Conservation (phyloP, 1,140 invertebrate genomes). For the Temnothorax longispinosus region DNA sequence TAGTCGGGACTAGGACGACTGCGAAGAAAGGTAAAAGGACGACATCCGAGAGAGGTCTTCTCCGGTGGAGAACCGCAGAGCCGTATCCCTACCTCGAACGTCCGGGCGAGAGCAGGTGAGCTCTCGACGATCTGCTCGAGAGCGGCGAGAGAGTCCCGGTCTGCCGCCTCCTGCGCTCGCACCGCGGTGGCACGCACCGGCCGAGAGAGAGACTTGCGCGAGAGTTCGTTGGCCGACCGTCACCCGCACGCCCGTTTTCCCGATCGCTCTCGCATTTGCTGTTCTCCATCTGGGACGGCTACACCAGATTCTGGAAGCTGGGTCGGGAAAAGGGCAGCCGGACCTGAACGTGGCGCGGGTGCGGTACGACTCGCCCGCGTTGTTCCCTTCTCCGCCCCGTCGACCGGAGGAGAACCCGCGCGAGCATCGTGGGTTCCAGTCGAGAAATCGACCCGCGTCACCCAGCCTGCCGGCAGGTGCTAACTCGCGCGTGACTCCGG, state of each 20-base stretch:
- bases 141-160: slow-evolving; percentile 80
- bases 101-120: slow-evolving; percentile 77
- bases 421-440: slow-evolving; percentile 18
- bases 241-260: slow-evolving; percentile 61
- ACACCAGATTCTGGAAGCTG: neutral
- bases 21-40: slow-evolving; percentile 51
- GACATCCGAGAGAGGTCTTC: slow-evolving; percentile 49
- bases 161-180: slow-evolving; percentile 80
- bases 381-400: neutral
- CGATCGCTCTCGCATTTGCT: slow-evolving; percentile 30
- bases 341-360: neutral
- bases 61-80: slow-evolving; percentile 53
- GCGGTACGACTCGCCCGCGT: neutral
- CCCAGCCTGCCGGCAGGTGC: slow-evolving; percentile 57
- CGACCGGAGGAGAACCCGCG: neutral
- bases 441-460: slow-evolving; percentile 58
- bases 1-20: slow-evolving; percentile 6
- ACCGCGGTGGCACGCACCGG: slow-evolving; percentile 63
- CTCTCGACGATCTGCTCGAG: slow-evolving; percentile 66
- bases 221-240: slow-evolving; percentile 82
- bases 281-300: neutral
- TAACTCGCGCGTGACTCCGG: slow-evolving; percentile 77
- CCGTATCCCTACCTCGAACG: slow-evolving; percentile 67
- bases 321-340: slow-evolving; percentile 27
- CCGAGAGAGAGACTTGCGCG: slow-evolving; percentile 61